Conservation (phyloP, 2,113 vertebrate species). For the Aspiorhynchus laticeps region DNA sequence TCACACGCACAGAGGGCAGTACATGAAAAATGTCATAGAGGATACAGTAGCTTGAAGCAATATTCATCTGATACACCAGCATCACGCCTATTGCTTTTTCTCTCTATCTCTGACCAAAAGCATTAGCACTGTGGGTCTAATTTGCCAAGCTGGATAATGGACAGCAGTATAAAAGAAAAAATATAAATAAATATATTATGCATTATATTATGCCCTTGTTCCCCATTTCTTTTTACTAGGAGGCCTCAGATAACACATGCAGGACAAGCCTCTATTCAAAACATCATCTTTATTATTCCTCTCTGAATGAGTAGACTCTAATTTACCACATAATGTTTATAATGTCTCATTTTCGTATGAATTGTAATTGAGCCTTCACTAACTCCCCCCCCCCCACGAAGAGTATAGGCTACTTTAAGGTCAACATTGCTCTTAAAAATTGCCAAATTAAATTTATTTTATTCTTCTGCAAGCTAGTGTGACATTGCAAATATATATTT, state of each 20-base stretch:
- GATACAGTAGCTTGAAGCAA: constrained; percentile 24
- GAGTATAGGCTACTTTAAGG: background rate
- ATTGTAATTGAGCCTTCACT: constrained; percentile 50
- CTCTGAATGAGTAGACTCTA: constrained; percentile 24
- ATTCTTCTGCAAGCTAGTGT: background rate
- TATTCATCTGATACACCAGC: background rate
- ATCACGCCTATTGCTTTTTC: background rate
- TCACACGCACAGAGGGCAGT: constrained; percentile 10
- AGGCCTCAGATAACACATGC: background rate
- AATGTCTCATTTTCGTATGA: constrained; percentile 45
- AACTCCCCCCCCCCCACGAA: background rate
- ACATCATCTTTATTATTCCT: background rate
- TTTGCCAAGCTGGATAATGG: background rate
- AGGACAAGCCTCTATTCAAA: constrained; percentile 13
- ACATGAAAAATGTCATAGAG: background rate
- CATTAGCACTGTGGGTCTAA: constrained; percentile 2
- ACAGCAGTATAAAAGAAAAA: constrained; percentile 7
- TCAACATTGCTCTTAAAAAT: background rate
- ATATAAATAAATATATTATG: background rate
- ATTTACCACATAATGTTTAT: constrained; percentile 47
- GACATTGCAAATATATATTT: background rate
- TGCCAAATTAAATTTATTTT: background rate
- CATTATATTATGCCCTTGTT: constrained; percentile 12
- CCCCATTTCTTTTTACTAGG: constrained; percentile 1
- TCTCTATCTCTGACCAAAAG: background rate